Conservation (phyloP, 2,888 invertebrate genomes). For the Cerceris rybyensis region DNA sequence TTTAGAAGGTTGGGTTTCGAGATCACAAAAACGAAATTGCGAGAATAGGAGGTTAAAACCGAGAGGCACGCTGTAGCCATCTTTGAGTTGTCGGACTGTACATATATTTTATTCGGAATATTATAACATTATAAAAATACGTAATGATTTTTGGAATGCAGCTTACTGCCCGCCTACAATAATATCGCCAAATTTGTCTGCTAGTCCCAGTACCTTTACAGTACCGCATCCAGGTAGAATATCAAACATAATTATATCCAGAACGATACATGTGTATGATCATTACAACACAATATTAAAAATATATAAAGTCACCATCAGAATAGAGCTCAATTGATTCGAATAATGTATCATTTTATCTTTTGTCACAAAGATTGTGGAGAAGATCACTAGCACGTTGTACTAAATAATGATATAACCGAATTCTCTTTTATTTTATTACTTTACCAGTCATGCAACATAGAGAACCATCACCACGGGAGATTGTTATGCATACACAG, state of each 20-base stretch:
- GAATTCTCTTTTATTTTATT: slow-evolving; percentile 16
- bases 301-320: too few relatives aligned
- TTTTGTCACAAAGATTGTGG: neutral
- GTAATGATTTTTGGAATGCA: slow-evolving; percentile 84
- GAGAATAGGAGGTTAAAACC: too few relatives aligned
- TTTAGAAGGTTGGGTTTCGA: too few relatives aligned
- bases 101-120: slow-evolving; percentile 4
- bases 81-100: neutral
- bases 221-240: slow-evolving; percentile 87
- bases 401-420: too few relatives aligned
- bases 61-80: too few relatives aligned
- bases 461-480: slow-evolving; percentile 91
- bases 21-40: too few relatives aligned
- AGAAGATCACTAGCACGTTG: neutral
- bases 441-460: slow-evolving; percentile 85
- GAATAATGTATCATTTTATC: neutral
- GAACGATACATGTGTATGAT: neutral
- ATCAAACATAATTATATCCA: slow-evolving; percentile 23
- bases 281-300: too few relatives aligned
- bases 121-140: slow-evolving; percentile 17
- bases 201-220: slow-evolving; percentile 86
- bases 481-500: slow-evolving; percentile 92
- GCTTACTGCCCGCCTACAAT: slow-evolving; percentile 84
- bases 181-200: slow-evolving; percentile 87
- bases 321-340: too few relatives aligned